phyloP scores from a whole-genome alignment of 2,888 invertebrate genomes.

The Odontocerum albicorne region DNA sequence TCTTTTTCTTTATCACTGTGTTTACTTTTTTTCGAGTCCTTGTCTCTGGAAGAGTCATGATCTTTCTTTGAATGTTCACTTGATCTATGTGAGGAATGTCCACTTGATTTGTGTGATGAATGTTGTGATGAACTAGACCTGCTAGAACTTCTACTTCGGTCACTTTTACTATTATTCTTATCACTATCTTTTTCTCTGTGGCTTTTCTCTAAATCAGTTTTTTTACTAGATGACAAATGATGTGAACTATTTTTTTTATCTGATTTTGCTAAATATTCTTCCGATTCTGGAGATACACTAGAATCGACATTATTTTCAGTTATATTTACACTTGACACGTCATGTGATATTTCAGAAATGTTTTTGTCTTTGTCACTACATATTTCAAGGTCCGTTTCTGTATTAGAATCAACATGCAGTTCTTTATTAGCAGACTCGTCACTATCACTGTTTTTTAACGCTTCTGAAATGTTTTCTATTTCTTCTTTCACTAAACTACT shows the following conservation, averaged over 20 bases:
- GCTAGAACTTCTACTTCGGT: slow-evolving; percentile 44
- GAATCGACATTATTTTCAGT: slow-evolving; percentile 38
- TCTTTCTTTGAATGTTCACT: slow-evolving; percentile 17
- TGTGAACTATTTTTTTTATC: no score
- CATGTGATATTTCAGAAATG: slow-evolving; percentile 34
- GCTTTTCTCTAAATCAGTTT: slow-evolving; percentile 46
- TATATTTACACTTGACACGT: slow-evolving; percentile 38
- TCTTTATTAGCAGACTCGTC: no score
- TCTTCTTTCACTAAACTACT: no score
- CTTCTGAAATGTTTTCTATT: no score
- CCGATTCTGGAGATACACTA: slow-evolving; percentile 42
- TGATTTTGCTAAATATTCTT: slow-evolving; percentile 32
- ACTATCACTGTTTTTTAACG: no score
- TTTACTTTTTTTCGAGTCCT: slow-evolving; percentile 40
- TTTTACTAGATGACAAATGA: no score
- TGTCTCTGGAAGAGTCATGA: slow-evolving; percentile 40
- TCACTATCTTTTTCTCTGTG: slow-evolving; percentile 43
- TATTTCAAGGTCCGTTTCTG: no score
- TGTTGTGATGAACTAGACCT: slow-evolving; percentile 39
- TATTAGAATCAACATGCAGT: no score
- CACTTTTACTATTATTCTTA: slow-evolving; percentile 45
- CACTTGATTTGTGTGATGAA: slow-evolving; percentile 26
- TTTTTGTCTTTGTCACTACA: no score
- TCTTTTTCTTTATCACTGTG: slow-evolving; percentile 34
- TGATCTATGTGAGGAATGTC: slow-evolving; percentile 28